Evolutionary conservation across 2,113 vertebrate species (phyloP), one percentile per base, ranked within the genome.

Genomic region (Halichoeres trimaculatus): DNA sequence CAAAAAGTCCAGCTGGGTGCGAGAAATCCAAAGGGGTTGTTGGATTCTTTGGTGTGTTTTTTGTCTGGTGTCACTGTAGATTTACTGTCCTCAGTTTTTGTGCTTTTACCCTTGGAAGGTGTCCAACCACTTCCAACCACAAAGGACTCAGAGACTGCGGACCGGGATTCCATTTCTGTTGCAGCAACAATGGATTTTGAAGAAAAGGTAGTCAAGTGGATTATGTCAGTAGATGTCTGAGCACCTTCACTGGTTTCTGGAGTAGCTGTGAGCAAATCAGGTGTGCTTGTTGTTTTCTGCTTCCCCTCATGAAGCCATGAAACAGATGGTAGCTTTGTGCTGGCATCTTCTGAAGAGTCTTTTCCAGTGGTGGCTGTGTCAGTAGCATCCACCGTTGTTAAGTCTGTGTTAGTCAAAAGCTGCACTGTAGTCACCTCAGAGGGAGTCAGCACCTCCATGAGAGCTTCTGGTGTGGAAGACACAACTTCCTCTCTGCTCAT

Each of bases 1-100:
- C 83, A 85, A 16, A 88, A 85, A 35, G 88, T 71, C 92, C 92
- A 93, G 79, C 74, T 90, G 76, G 91, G 90, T 11, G 81, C 43
- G 0, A 90, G 47, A 2, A 89, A 63, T 10, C 66, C 85, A 52
- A 91, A 90, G 1, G 86, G 78, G 57, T 87, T 82, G 77, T 26
- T 76, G 38, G 54, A 12, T 9, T 67, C 75, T 51, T 86, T 81
- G 35, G 48, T 70, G 43, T 88, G 86, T 9, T 79, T 73, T 16
- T 63, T 68, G 48, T 84, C 86, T 5, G 61, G 59, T 10, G 73
- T 61, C 40, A n/a, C 43, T 0, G 50, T 6, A 7, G 74, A 10
- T 78, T 74, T 64, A 53, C 30, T 54, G 1, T 89, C 89, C 51
- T 87, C 80, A 1, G 81, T 43, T 30, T 81, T 87, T 26, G 62